phyloP scores from a whole-genome alignment of 1,140 invertebrate species.

The Microplitis demolitor region DNA sequence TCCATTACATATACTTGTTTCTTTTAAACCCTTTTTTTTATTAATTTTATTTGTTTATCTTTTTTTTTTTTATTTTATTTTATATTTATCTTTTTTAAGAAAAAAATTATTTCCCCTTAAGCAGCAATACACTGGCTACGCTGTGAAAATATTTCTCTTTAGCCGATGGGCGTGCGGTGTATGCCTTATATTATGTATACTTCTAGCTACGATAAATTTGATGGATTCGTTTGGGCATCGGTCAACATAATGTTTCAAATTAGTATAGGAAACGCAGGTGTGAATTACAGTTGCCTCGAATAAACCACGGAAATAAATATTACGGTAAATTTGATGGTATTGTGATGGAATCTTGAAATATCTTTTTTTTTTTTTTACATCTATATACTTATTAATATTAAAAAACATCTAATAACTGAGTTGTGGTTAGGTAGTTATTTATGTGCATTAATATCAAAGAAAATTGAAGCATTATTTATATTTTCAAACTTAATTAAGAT shows the following conservation, averaged over 20 bases:
- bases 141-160: conserved; percentile 1
- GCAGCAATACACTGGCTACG: not conserved
- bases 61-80: not conserved
- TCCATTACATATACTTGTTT: conserved; percentile 24
- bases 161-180: not conserved
- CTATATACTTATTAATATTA: no score
- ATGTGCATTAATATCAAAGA: no score
- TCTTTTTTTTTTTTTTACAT: not conserved
- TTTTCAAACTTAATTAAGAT: no score
- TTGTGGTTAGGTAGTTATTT: no score
- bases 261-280: conserved; percentile 12
- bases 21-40: not conserved
- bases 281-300: conserved; percentile 13
- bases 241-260: not conserved
- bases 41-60: not conserved
- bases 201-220: not conserved
- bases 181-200: not conserved
- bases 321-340: not conserved
- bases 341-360: not conserved
- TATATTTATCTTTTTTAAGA: not conserved
- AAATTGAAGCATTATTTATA: no score
- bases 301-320: not conserved
- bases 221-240: conserved; percentile 19
- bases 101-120: not conserved
- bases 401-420: no score